Percentiles rank a stretch among this genome's conserved stretches.
Conservation (phyloP, 2,113 vertebrate species). For the Phainopepla nitens region DNA sequence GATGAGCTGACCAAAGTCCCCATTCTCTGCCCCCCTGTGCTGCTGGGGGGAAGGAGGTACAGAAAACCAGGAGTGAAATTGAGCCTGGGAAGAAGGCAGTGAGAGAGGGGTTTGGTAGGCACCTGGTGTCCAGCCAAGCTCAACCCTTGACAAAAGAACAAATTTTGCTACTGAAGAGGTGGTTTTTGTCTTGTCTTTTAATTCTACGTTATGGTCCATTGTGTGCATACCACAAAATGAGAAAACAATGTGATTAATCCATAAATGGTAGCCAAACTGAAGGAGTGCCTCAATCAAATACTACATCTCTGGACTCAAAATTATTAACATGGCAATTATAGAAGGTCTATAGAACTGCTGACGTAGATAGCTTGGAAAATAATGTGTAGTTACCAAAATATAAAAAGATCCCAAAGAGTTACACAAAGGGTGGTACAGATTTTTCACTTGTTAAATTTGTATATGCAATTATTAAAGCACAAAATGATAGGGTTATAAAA, state of each 20-base stretch:
- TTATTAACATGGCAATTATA: neutral
- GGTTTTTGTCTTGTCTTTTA: neutral
- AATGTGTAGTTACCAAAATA: neutral
- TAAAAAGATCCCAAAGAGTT: neutral
- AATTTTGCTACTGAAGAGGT: neutral
- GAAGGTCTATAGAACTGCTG: neutral
- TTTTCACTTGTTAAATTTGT: neutral
- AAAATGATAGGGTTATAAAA: conserved; percentile 5
- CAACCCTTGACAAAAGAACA: neutral
- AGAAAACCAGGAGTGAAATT: neutral
- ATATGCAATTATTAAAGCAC: neutral
- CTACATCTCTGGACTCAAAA: neutral
- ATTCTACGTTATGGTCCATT: neutral
- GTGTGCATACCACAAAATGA: neutral
- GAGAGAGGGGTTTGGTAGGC: neutral
- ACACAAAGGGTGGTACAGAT: neutral
- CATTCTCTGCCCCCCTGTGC: no score
- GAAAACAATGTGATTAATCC: neutral
- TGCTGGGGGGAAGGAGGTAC: neutral
- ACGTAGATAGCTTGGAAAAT: neutral
- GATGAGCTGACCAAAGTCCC: neutral
- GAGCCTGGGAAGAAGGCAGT: neutral
- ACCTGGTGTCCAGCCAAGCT: neutral
- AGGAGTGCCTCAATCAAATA: neutral
- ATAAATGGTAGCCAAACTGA: neutral